Percentiles rank a stretch among this genome's conserved stretches.
Evolutionary conservation across 2,113 vertebrate genomes (phyloP).

Genomic region (Bubo bubo): DNA sequence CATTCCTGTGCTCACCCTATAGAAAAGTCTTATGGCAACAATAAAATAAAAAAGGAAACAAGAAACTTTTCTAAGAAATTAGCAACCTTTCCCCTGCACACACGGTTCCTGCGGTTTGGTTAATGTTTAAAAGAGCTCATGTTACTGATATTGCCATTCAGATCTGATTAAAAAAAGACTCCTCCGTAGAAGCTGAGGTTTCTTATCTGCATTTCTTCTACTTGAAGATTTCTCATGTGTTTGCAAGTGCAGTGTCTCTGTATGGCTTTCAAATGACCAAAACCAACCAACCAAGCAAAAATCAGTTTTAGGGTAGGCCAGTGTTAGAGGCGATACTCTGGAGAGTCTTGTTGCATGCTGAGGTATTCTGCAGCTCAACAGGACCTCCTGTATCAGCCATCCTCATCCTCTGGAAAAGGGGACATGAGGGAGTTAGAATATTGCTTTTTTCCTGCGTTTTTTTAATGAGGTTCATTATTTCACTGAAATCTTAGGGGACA

Average conservation of each 20-base stretch:
- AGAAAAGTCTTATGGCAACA: not conserved
- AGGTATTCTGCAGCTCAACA: not conserved
- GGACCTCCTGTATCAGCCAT: not conserved
- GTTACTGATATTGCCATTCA: not conserved
- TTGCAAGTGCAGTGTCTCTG: not conserved
- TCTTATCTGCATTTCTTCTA: not conserved
- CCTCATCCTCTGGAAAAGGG: not conserved
- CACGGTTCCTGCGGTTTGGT: not conserved
- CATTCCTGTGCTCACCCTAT: fast-evolving
- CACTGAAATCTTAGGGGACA: not conserved
- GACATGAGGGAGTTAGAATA: fast-evolving
- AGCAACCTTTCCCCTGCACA: not conserved
- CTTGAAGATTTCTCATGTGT: not conserved
- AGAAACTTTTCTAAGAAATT: not conserved
- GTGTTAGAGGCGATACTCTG: not conserved
- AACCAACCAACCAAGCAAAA: not conserved
- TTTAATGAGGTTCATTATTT: not conserved
- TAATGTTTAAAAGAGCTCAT: not conserved
- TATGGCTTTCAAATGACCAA: not conserved
- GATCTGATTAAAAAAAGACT: not conserved
- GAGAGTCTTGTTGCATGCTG: not conserved
- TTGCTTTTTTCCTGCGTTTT: not conserved
- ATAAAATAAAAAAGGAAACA: not conserved
- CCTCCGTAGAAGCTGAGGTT: not conserved
- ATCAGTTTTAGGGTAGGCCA: not conserved